These are phyloP conservation scores for Biston stratarius DNA, from an alignment of 2,888 invertebrate genomes.

Conservation along the genomic window DNA sequence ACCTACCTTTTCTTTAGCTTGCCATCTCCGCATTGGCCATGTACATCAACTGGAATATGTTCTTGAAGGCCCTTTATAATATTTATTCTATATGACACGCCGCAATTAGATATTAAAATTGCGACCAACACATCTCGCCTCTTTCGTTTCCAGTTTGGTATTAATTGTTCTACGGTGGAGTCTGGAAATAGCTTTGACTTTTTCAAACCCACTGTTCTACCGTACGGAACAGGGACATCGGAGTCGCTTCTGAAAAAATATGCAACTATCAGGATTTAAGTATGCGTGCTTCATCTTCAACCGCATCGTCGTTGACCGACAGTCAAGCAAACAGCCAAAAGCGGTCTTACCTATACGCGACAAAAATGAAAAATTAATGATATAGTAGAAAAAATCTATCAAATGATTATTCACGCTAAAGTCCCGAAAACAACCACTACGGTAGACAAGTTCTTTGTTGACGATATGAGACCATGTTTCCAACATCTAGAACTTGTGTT, in stretches of 20 bases:
- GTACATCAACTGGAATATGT: slow-evolving; percentile 86
- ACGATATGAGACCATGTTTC: no score
- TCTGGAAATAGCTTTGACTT: slow-evolving; percentile 19
- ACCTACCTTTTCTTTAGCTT: slow-evolving; percentile 42
- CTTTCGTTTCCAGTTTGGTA: slow-evolving; percentile 77
- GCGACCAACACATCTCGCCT: slow-evolving; percentile 77
- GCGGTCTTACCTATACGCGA: no score
- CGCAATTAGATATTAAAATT: slow-evolving; percentile 87
- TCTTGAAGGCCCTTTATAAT: slow-evolving; percentile 85
- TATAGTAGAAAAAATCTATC: no score
- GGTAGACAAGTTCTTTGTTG: no score
- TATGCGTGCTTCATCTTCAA: background rate
- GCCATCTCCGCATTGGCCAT: slow-evolving; percentile 82
- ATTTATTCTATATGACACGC: slow-evolving; percentile 76
- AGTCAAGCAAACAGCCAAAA: no score
- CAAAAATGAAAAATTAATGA: no score
- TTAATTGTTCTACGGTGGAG: slow-evolving; percentile 47
- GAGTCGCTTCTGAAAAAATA: slow-evolving; percentile 84
- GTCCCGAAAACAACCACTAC: no score
- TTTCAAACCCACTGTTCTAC: slow-evolving; percentile 78
- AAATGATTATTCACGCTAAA: no score
- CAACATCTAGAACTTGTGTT: no score
- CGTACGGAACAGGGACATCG: slow-evolving; percentile 89
- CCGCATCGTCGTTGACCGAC: no score
- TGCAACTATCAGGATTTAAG: no score